Evolutionary conservation across 2,888 invertebrate species (phyloP), one percentile per base, ranked within the genome.

Genomic region (Congeria kusceri): DNA sequence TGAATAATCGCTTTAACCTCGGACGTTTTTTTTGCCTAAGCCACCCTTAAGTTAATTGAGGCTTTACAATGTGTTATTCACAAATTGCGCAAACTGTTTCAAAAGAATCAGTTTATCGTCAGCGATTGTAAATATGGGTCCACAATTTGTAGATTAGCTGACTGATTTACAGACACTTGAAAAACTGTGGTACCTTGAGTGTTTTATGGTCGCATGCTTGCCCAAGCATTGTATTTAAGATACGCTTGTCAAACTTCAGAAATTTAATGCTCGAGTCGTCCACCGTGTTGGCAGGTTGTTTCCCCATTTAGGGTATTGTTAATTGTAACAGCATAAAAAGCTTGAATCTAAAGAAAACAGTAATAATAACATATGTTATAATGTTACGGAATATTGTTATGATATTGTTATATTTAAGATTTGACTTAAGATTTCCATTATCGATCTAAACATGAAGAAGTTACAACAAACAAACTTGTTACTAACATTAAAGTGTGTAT

Each of bases 1-100:
- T 23, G 39, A 62, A 47, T 72, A 58, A 58, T 72, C 63, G 23
- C 15, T 72, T 71, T 49, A 71, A 72, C 63, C 64, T 46, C 23
- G 58, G n/a, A 28, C 25, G 25, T 47, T 39, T 63, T 63, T 61
- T 70, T 32, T 25, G 18, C 39, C 39, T 39, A 39, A 53, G 25
- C 53, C 53, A 53, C 53, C 53, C 53, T 9, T 53, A 25, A 53
- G 53, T 53, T 53, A 53, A 53, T 53, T 53, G 53, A 23, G 53
- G 23, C 25, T 20, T 53, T 9, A 53, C 53, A 53, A 53, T 53
- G 25, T 18, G 20, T 18, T 53, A 53, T 53, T 53, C 53, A 23
- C 25, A 53, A 53, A 53, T 53, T 23, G 53, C 53, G 53, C 53
- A 53, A 25, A 53, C 23, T 25, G 20, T 53, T 53, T 53, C 53